A percentile compares a stretch with the other conserved stretches of the same genome.
These are phyloP conservation scores for Syritta pipiens DNA, from an alignment of 2,888 invertebrate species.

Conservation along the genomic window DNA sequence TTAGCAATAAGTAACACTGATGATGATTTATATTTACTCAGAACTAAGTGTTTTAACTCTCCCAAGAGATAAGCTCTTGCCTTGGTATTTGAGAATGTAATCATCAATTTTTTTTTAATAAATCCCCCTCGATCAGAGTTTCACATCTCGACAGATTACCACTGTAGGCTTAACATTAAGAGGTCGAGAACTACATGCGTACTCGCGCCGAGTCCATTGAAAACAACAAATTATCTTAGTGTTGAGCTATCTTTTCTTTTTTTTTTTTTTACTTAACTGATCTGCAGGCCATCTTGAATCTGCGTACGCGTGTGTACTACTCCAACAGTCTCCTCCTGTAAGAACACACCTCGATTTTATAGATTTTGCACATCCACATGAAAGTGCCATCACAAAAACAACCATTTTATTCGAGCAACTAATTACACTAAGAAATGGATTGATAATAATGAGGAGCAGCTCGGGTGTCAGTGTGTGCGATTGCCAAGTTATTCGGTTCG, in stretches of 20 bases:
- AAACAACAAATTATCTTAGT: too few species aligned
- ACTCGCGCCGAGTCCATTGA: too few species aligned
- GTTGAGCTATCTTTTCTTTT: too few species aligned
- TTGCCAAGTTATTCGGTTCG: conserved; percentile 53
- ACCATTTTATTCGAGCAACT: conserved; percentile 30
- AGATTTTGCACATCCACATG: conserved; percentile 56
- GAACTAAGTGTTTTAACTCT: conserved; percentile 6
- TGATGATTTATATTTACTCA: conserved; percentile 15
- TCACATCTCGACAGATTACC: not conserved
- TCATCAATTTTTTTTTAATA: not conserved
- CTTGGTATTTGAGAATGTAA: conserved; percentile 19
- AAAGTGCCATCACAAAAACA: conserved; percentile 11
- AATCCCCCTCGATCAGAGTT: not conserved
- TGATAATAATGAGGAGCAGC: conserved; percentile 55
- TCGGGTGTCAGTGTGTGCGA: conserved; percentile 57
- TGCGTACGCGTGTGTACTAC: too few species aligned
- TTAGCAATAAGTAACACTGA: not conserved
- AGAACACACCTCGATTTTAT: too few species aligned
- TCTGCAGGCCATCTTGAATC: too few species aligned
- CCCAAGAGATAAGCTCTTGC: conserved; percentile 14
- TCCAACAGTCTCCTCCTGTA: too few species aligned
- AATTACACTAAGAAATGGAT: conserved; percentile 48
- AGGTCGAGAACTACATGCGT: too few species aligned
- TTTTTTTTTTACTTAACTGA: too few species aligned
- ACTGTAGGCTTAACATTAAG: not conserved